Percentiles rank a stretch among this genome's conserved stretches.
Evolutionary conservation across 2,888 invertebrate species (phyloP).

Genomic region (Melipona bicolor): DNA sequence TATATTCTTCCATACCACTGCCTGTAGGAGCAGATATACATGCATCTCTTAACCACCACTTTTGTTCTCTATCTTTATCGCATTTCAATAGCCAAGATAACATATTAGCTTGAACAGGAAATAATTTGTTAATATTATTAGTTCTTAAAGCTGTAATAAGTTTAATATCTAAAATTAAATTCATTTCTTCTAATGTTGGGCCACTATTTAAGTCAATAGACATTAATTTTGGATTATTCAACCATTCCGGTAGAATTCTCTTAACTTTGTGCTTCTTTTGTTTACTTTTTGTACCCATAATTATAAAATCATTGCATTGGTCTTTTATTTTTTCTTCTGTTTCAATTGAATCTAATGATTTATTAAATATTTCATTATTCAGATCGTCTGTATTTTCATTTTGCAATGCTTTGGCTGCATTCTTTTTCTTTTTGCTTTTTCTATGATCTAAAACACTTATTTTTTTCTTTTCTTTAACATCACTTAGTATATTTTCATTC

Average conservation of each 20-base stretch:
- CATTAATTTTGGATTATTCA: conserved; percentile 91
- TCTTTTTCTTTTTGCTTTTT: conserved; percentile 41
- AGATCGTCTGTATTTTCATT: conserved; percentile 1
- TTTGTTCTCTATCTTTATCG: conserved; percentile 86
- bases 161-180: conserved; percentile 87
- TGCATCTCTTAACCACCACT: conserved; percentile 92
- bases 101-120: conserved; percentile 93
- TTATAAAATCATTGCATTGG: conserved; percentile 69
- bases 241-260: conserved; percentile 94
- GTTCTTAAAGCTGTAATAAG: conserved; percentile 87
- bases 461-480: not conserved
- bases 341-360: conserved; percentile 26
- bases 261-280: conserved; percentile 85
- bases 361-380: conserved; percentile 8
- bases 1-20: conserved; percentile 87
- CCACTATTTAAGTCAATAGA: conserved; percentile 88
- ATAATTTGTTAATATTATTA: conserved; percentile 91
- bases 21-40: conserved; percentile 99
- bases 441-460: not conserved
- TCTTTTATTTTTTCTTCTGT: not conserved
- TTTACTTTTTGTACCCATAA: conserved; percentile 12
- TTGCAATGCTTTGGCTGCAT: not conserved
- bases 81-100: conserved; percentile 91
- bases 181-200: conserved; percentile 84
- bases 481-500: not conserved